Base-by-base conservation (phyloP, 2,797 vertebrate species). In the Oreortyx pictus region DNA sequence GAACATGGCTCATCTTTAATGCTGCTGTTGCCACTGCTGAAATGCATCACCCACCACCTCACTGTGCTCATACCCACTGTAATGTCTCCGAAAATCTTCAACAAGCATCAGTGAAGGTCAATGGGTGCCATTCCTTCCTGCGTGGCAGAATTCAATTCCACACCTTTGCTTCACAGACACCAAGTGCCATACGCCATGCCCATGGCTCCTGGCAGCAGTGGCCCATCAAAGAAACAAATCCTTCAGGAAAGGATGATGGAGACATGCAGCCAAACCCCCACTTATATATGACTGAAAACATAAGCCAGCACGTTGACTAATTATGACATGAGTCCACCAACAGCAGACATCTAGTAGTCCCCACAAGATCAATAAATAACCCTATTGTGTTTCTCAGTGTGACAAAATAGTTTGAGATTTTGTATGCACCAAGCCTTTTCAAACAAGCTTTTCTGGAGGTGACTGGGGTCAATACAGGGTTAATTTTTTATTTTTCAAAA, bases 281-380 rank as follows among this genome's bases (percentile, higher is more conserved):
- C 17, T 6, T 10, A 61, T 9, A 1, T 5, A n/a, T 18, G 1
- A 27, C 0, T 29, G 41, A 73, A 88, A 85, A 68, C 29, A 79
- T 39, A 79, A 78, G 44, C 3, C 35, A 56, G 11, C 27, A 16
- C 7, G 29, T 29, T 6, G 1, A 66, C 44, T 60, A 43, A 59
- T 6, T 75, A 2, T 2, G n/a, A 82, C 46, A 17, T 5, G 5
- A 44, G 14, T 0, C 24, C 35, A 62, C 20, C 2, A 0, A 22
- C 11, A 35, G 5, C 6, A 20, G 6, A 24, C 35, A 39, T 33
- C 57, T 7, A 20, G 6, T 19, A 35, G 39, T 37, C 57, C n/a
- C 41, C 46, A 43, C 9, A 72, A 85, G 61, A 41, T 50, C 57
- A 6, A 4, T 37, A 92, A 72, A 75, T 16, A 72, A 19, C 3